Evolutionary conservation across 2,113 vertebrate species (phyloP).

Genomic region (Fregetta grallaria): DNA sequence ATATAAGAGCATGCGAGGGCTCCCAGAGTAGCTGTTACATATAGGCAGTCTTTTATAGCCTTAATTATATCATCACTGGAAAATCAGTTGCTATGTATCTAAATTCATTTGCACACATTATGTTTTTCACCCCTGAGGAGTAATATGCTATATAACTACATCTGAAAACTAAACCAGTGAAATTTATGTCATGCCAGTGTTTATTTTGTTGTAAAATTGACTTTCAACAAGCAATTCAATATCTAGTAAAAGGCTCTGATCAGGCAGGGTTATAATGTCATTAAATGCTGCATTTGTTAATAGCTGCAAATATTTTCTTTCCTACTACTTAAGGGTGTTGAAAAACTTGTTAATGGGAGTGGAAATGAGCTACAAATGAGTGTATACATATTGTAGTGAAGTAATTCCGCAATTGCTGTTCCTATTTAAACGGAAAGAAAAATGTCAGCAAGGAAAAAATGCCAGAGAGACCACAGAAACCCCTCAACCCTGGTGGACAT

Average conservation of each 20-base stretch:
- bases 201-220: constrained; percentile 63
- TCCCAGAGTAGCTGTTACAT: constrained; percentile 66
- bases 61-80: constrained; percentile 68
- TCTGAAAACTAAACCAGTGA: constrained; percentile 59
- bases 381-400: not conserved
- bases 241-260: constrained; percentile 32
- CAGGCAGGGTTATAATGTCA: constrained; percentile 55
- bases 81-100: constrained; percentile 63
- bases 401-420: constrained; percentile 6
- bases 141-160: constrained; percentile 61
- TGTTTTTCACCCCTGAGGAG: constrained; percentile 63
- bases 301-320: constrained; percentile 54
- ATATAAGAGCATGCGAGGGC: not conserved
- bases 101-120: constrained; percentile 71
- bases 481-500: not conserved
- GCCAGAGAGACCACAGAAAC: not conserved
- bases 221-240: constrained; percentile 47
- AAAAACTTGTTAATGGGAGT: constrained; percentile 29
- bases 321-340: not conserved
- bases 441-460: not conserved
- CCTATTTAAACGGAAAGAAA: constrained; percentile 41
- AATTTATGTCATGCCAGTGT: constrained; percentile 52
- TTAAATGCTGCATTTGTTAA: constrained; percentile 51
- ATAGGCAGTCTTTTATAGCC: constrained; percentile 64
- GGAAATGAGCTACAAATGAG: constrained; percentile 57